Evolutionary conservation across 1,140 invertebrate genomes (phyloP).

Genomic region (Caenorhabditis elegans): WBcel235 BX284602.5:12446001-12446500

Average conservation of each 20-base stretch:
- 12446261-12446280: constrained; percentile 88
- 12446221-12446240: constrained; percentile 88
- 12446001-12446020: constrained; percentile 70
- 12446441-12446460: no score
- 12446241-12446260: constrained; percentile 91
- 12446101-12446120: constrained; percentile 57
- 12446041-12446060: constrained; percentile 86
- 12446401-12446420: constrained; percentile 68
- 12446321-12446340: constrained; percentile 94
- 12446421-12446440: no score
- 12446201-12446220: constrained; percentile 89
- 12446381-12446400: constrained; percentile 76
- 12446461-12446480: no score
- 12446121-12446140: constrained; percentile 54
- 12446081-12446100: constrained; percentile 57
- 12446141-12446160: constrained; percentile 51
- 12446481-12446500: constrained; percentile 65
- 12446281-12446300: constrained; percentile 79
- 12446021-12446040: constrained; percentile 85
- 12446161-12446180: constrained; percentile 42
- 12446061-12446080: constrained; percentile 70
- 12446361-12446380: constrained; percentile 78
- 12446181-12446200: constrained; percentile 82
- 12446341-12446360: constrained; percentile 83
- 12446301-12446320: constrained; percentile 72